A percentile compares a stretch with the other conserved stretches of the same genome.
phyloP scores from a whole-genome alignment of 1,140 invertebrate species.

The Zophobas morio region DNA sequence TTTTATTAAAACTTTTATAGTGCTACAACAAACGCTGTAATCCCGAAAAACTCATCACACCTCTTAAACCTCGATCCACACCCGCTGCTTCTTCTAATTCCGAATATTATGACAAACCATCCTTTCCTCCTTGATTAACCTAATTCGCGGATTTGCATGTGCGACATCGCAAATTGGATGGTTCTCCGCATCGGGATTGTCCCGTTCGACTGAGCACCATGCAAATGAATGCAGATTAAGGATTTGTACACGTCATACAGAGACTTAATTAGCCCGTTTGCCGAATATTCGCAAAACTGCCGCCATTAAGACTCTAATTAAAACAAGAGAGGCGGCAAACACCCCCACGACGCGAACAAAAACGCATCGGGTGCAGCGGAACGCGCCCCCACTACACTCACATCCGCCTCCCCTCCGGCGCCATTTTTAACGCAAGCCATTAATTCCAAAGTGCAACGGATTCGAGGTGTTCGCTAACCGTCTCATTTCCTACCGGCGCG shows the following conservation, averaged over 20 bases:
- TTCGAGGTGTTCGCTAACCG: neutral
- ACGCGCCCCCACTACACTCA: neutral
- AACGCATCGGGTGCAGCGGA: neutral
- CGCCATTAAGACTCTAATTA: neutral
- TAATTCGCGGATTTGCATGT: slow-evolving; percentile 35
- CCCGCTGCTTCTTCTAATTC: too few species aligned
- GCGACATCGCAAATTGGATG: slow-evolving; percentile 35
- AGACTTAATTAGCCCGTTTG: slow-evolving; percentile 28
- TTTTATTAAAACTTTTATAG: too few species aligned
- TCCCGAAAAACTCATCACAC: too few species aligned
- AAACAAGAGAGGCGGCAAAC: neutral
- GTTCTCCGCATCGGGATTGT: slow-evolving; percentile 14
- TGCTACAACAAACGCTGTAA: too few species aligned
- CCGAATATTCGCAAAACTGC: neutral
- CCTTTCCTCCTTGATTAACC: slow-evolving; percentile 24
- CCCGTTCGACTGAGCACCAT: slow-evolving; percentile 11
- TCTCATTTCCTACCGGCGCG: slow-evolving; percentile 6
- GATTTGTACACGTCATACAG: slow-evolving; percentile 38
- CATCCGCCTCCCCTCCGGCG: slow-evolving; percentile 1
- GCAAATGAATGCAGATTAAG: slow-evolving; percentile 42
- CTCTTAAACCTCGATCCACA: too few species aligned
- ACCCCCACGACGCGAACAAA: neutral
- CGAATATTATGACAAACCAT: too few species aligned
- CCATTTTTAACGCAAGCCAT: neutral
- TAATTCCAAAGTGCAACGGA: neutral